Evolutionary conservation across 2,888 invertebrate species (phyloP).

Genomic region (Argyresthia goedartella): DNA sequence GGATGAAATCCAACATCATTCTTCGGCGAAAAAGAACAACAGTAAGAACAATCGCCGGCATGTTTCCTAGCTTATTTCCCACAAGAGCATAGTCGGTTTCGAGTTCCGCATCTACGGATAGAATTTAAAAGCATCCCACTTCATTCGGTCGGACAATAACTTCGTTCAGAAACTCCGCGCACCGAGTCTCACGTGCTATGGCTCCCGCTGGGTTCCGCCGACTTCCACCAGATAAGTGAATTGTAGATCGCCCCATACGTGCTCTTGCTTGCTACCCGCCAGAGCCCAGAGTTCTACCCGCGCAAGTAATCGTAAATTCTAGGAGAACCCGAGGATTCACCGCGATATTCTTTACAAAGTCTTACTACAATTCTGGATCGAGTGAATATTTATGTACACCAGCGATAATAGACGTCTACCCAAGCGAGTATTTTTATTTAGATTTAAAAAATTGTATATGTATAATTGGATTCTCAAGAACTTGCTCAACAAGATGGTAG

Average conservation of each 20-base stretch:
- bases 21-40: too few species aligned
- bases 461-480: too few species aligned
- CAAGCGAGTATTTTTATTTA: too few species aligned
- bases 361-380: too few species aligned
- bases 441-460: too few species aligned
- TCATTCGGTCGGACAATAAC: slow-evolving; percentile 19
- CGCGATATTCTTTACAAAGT: too few species aligned
- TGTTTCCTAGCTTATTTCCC: background rate
- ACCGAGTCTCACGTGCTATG: slow-evolving; percentile 32
- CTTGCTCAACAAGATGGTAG: too few species aligned
- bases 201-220: slow-evolving; percentile 24
- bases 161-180: slow-evolving; percentile 27
- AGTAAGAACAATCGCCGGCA: too few species aligned
- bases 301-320: slow-evolving; percentile 2
- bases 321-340: background rate
- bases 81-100: slow-evolving; percentile 6
- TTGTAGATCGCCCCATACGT: slow-evolving; percentile 38
- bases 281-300: background rate
- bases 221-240: slow-evolving; percentile 34
- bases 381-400: too few species aligned
- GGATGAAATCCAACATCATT: too few species aligned
- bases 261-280: slow-evolving; percentile 8
- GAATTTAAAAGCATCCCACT: slow-evolving; percentile 13
- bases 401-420: too few species aligned
- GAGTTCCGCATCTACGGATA: slow-evolving; percentile 1